Conservation (phyloP, 2,888 invertebrate genomes). For the Xanthostigma xanthostigma region DNA sequence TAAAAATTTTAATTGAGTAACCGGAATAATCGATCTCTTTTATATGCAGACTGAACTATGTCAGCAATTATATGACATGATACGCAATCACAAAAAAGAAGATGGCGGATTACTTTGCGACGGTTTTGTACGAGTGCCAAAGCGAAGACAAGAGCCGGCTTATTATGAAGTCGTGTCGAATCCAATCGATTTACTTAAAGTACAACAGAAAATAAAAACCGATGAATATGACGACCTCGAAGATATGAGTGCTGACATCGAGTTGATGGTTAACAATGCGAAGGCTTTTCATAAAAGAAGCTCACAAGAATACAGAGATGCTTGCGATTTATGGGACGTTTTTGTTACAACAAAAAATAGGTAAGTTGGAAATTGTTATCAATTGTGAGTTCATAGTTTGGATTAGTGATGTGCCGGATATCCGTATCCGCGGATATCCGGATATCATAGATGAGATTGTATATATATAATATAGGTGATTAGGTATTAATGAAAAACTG, state of each 20-base stretch:
- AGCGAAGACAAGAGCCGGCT: slow-evolving; percentile 79
- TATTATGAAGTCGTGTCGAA: slow-evolving; percentile 86
- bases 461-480: no score
- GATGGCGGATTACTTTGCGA: slow-evolving; percentile 86
- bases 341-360: slow-evolving; percentile 46
- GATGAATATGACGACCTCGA: slow-evolving; percentile 93
- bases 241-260: slow-evolving; percentile 78
- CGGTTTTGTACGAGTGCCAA: slow-evolving; percentile 87
- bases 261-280: slow-evolving; percentile 84
- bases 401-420: no score
- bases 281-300: slow-evolving; percentile 87
- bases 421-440: no score
- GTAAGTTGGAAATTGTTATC: slow-evolving; percentile 14
- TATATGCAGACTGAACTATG: slow-evolving; percentile 59
- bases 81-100: slow-evolving; percentile 80
- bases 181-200: slow-evolving; percentile 88
- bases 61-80: slow-evolving; percentile 84
- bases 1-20: no score
- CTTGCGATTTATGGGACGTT: slow-evolving; percentile 73
- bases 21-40: neutral
- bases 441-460: no score
- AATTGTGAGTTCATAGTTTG: no score
- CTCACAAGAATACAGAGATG: slow-evolving; percentile 78
- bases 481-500: no score
- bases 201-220: slow-evolving; percentile 93